Evolutionary conservation across 2,113 vertebrate genomes (phyloP), one percentile per base, ranked within the genome.

Genomic region (Serinus canaria): DNA sequence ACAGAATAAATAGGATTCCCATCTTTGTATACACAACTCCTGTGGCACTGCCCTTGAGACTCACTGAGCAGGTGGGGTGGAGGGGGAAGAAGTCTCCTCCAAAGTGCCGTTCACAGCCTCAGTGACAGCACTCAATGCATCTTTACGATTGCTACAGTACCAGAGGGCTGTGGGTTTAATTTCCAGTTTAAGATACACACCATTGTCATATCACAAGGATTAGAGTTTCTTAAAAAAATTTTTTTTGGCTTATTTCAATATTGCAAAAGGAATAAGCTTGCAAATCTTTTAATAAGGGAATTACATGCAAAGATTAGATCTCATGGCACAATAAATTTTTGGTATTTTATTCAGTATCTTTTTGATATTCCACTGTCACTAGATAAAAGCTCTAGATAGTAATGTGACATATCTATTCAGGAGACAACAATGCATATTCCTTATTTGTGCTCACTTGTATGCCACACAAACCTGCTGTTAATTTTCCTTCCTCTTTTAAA

Each of bases 281-380:
- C 89, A 97, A 98, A 98, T 97, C 92, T 98, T 97, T 97, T 98
- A 97, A 98, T 98, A 97, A 98, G 96, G 95, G 96, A 97, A 97
- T 98, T 98, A 98, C 94, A 96, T 96, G 92, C 95, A 97, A 98
- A 97, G 93, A 98, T 98, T 98, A 97, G 84, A 97, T 98, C 96
- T 97, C 83, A 92, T 95, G 90, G 92, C 96, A 98, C 95, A 98
- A 98, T 97, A 96, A 91, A 94, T 96, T 98, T 97, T 97, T 98
- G 78, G 93, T 97, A 72, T 97, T 96, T 95, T 98, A 95, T 96
- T 97, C 97, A 87, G 89, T 95, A 93, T 97, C 96, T 97, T 97
- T 97, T 95, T 97, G 93, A 97, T 98, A 97, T 97, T 97, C 86
- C 62, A 92, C 94, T 97, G 97, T 97, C 95, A 96, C 80, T 93